Percentiles rank a stretch among this genome's conserved stretches.
phyloP scores from a whole-genome alignment of 2,113 vertebrate species.

The Cololabis saira region DNA sequence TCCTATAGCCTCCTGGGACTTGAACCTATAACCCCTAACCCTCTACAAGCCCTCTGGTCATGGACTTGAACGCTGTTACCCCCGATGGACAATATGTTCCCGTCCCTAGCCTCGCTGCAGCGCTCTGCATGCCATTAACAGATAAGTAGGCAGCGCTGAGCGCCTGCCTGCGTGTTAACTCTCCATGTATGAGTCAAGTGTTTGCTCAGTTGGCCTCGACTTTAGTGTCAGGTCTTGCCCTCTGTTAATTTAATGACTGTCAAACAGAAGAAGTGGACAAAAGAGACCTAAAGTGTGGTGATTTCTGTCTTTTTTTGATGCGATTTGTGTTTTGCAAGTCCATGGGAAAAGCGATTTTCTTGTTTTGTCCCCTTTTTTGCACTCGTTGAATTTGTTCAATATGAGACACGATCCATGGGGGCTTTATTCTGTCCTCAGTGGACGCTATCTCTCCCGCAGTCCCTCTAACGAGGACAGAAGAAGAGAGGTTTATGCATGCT shows the following conservation, averaged over 20 bases:
- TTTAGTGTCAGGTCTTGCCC: conserved; percentile 37
- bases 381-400: conserved; percentile 1
- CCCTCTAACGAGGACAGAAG: conserved; percentile 55
- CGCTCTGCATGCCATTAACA: conserved; percentile 64
- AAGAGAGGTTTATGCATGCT: conserved; percentile 55
- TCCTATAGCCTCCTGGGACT: conserved; percentile 64
- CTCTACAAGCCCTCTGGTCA: conserved; percentile 70
- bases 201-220: conserved; percentile 61
- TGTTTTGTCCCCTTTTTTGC: neutral
- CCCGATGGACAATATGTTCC: conserved; percentile 75
- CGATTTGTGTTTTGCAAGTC: neutral
- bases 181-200: conserved; percentile 43
- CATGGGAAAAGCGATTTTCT: neutral
- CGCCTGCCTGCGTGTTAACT: neutral
- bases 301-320: conserved; percentile 7
- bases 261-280: conserved; percentile 28
- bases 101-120: conserved; percentile 42
- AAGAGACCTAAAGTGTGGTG: neutral
- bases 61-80: conserved; percentile 75
- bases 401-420: conserved; percentile 11
- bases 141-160: conserved; percentile 57
- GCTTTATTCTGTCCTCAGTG: conserved; percentile 15
- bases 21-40: conserved; percentile 72
- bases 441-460: conserved; percentile 28
- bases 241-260: conserved; percentile 39